Evolutionary conservation across 2,888 invertebrate species (phyloP), one percentile per base, ranked within the genome.

Genomic region (Drosophila helvetica): DNA sequence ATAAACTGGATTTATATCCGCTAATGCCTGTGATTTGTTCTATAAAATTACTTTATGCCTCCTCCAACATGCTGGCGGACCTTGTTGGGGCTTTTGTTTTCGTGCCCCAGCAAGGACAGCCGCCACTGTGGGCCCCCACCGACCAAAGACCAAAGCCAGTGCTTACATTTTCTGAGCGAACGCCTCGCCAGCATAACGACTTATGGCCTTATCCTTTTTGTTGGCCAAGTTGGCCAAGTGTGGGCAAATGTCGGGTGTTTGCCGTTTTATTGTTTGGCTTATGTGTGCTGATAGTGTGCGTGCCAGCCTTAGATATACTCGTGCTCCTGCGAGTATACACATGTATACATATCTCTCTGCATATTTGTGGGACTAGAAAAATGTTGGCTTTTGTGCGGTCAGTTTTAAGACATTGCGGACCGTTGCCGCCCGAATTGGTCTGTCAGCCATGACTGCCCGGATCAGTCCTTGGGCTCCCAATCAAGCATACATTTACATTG

Each of bases 1-100:
- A 87, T 87, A 87, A 88, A 80, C 79, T 71, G 84, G 86, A 88
- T 87, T 88, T 88, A 88, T 87, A 76, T 78, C 82, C 86, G 80
- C 86, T 88, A 88, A 88, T 84, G 86, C 84, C 84, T 65, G 87
- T 87, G 87, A 88, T 88, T 88, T 88, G 84, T 86, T 86, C 79
- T 86, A 84, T 86, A 85, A 88, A 86, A 85, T 88, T 82, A 84
- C 88, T 86, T 86, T 84, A 86, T 86, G 85, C 85, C 79, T 58
- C 33, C 27, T 27, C 57, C 74, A 69, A 83, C 76, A 76, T 82
- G 80, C 79, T 81, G 72, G 74, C 72, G 54, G 78, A 71, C 74
- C 76, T 52, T 60, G 59, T 38, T 48, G 54, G 53, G 57, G 47
- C 51, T 51, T 51, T 65, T 57, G 43, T 52, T 60, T 58, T 64